These are phyloP conservation scores for Enteromius anoplus DNA, from an alignment of 2,797 vertebrate genomes.

Conservation along the genomic window DNA sequence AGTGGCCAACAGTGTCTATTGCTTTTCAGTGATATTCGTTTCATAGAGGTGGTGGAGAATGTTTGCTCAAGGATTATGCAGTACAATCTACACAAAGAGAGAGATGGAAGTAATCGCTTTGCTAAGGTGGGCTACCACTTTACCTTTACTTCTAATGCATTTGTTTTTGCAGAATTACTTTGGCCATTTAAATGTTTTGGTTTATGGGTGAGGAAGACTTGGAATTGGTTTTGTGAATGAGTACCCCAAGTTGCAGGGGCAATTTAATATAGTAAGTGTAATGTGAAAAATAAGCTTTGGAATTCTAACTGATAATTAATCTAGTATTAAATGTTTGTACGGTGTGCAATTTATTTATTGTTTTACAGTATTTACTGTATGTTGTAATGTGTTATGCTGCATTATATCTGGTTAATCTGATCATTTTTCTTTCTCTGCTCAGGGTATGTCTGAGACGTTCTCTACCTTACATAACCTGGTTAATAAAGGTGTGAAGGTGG, in stretches of 20 bases:
- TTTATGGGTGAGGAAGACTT: background rate
- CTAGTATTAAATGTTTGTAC: background rate
- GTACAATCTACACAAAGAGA: slow-evolving; percentile 96
- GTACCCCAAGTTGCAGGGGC: background rate
- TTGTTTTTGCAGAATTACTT: background rate
- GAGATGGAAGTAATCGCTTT: slow-evolving; percentile 92
- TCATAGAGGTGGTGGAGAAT: slow-evolving; percentile 94
- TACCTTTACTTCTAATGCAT: background rate
- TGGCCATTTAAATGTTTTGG: background rate
- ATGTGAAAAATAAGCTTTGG: background rate
- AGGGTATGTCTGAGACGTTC: slow-evolving; percentile 98
- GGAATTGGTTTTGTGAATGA: background rate
- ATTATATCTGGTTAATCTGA: background rate
- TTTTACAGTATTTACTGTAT: background rate
- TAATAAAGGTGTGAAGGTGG: slow-evolving; percentile 95
- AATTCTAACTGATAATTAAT: background rate
- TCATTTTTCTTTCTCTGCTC: slow-evolving; percentile 18
- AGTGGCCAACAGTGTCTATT: background rate
- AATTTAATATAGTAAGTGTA: background rate
- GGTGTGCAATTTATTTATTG: background rate
- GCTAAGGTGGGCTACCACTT: slow-evolving; percentile 83
- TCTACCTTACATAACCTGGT: slow-evolving; percentile 94
- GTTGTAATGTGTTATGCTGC: background rate
- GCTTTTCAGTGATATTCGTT: slow-evolving; percentile 85
- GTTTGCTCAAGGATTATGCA: slow-evolving; percentile 92